These are phyloP conservation scores for Acrossocheilus wenchowensis DNA, from an alignment of 2,797 vertebrate species.

Conservation along the genomic window DNA sequence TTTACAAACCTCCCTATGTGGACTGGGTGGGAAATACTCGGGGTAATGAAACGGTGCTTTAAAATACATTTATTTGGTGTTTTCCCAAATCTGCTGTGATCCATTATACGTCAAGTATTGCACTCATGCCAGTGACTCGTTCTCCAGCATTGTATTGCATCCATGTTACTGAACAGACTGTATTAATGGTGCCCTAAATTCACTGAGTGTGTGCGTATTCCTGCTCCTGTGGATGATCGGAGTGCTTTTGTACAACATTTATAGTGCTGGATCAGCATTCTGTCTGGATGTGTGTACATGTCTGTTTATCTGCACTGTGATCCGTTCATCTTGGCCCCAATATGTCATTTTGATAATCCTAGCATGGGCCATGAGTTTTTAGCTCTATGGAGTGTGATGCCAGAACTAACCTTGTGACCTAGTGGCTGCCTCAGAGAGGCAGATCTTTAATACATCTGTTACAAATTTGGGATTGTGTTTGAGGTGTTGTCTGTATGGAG, in stretches of 20 bases:
- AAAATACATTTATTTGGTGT: background rate
- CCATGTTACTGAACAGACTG: background rate
- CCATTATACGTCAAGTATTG: background rate
- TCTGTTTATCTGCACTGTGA: conserved; percentile 90
- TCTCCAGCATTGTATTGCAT: background rate
- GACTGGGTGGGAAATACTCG: conserved; percentile 43
- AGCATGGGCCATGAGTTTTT: conserved; percentile 5
- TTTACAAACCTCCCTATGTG: conserved; percentile 42
- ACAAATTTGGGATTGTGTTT: conserved; percentile 53
- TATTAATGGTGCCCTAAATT: conserved; percentile 16
- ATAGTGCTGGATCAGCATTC: conserved; percentile 32
- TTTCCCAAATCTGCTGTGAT: conserved; percentile 12
- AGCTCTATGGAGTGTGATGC: conserved; percentile 89
- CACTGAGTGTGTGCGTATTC: background rate
- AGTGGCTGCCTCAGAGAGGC: conserved; percentile 42
- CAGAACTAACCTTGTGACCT: conserved; percentile 83
- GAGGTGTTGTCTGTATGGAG: conserved; percentile 50
- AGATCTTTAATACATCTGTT: conserved; percentile 40
- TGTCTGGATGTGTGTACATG: conserved; percentile 53
- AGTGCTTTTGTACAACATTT: background rate
- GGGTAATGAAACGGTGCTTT: background rate
- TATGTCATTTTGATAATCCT: conserved; percentile 10
- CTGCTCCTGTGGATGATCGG: background rate
- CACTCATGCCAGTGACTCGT: background rate
- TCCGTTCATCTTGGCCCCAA: conserved; percentile 76